Conservation (phyloP, 2,113 vertebrate species). For the Anguilla japonica region DNA sequence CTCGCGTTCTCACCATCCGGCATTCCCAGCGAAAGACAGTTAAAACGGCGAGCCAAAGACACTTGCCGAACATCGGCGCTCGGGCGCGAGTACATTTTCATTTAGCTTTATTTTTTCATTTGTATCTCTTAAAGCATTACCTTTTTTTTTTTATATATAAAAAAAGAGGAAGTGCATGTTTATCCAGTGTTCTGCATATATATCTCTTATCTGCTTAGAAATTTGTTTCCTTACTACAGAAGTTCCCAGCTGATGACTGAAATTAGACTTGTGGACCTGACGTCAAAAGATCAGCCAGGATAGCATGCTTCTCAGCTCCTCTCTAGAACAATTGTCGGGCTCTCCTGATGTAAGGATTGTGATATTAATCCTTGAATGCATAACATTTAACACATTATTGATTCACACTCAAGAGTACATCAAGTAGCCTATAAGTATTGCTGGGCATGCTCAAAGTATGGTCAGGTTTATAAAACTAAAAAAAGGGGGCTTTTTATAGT, state of each 20-base stretch:
- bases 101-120: constrained; percentile 35
- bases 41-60: constrained; percentile 62
- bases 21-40: constrained; percentile 36
- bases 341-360: constrained; percentile 9
- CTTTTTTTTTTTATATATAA: no score
- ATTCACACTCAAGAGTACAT: not conserved
- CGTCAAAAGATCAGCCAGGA: constrained; percentile 18
- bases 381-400: not conserved
- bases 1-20: constrained; percentile 23
- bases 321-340: not conserved
- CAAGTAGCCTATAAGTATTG: not conserved
- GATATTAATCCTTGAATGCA: not conserved
- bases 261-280: not conserved
- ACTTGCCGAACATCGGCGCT: constrained; percentile 13
- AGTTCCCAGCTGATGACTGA: constrained; percentile 4
- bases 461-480: constrained; percentile 9
- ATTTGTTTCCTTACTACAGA: not conserved
- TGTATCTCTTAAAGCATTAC: not conserved
- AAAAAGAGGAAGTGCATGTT: constrained; percentile 4
- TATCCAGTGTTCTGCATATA: not conserved
- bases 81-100: constrained; percentile 40
- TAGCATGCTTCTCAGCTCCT: not conserved
- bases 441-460: not conserved
- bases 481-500: not conserved
- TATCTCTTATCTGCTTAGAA: not conserved